These are phyloP conservation scores for Podarcis cretensis DNA, from an alignment of 2,113 vertebrate genomes.

Conservation along the genomic window DNA sequence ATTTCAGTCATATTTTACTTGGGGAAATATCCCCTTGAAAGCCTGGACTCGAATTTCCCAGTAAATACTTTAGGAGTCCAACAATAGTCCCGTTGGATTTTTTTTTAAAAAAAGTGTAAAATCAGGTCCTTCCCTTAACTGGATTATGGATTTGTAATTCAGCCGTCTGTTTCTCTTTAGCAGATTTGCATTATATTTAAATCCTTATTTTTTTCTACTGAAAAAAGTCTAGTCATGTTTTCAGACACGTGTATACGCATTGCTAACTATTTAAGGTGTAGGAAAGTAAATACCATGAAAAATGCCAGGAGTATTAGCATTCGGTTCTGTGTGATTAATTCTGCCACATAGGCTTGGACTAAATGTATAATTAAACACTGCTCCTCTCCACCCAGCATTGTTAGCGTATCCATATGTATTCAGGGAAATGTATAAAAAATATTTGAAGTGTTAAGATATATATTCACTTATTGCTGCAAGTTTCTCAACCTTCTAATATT, in stretches of 20 bases:
- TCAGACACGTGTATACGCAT: slow-evolving; percentile 34
- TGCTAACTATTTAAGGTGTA: slow-evolving; percentile 25
- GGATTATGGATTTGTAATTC: background rate
- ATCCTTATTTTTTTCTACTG: slow-evolving; percentile 18
- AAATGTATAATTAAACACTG: background rate
- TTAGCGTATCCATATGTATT: slow-evolving; percentile 33
- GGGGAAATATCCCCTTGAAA: background rate
- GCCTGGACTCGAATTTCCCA: background rate
- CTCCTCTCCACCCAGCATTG: background rate
- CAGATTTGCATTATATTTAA: background rate
- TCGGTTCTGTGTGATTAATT: slow-evolving; percentile 39
- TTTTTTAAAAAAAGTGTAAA: background rate
- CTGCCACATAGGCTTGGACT: background rate
- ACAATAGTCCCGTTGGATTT: background rate
- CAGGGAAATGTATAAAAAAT: slow-evolving; percentile 26
- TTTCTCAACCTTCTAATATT: background rate
- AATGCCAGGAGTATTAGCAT: background rate
- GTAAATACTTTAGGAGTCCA: background rate
- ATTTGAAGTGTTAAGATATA: slow-evolving; percentile 9
- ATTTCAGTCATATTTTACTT: background rate
- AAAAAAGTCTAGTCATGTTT: slow-evolving; percentile 14
- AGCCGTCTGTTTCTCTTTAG: background rate
- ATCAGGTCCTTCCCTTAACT: background rate
- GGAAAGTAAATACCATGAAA: slow-evolving; percentile 47
- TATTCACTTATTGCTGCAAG: slow-evolving; percentile 24